Conservation (phyloP, 2,113 vertebrate genomes). For the Centropus bengalensis region DNA sequence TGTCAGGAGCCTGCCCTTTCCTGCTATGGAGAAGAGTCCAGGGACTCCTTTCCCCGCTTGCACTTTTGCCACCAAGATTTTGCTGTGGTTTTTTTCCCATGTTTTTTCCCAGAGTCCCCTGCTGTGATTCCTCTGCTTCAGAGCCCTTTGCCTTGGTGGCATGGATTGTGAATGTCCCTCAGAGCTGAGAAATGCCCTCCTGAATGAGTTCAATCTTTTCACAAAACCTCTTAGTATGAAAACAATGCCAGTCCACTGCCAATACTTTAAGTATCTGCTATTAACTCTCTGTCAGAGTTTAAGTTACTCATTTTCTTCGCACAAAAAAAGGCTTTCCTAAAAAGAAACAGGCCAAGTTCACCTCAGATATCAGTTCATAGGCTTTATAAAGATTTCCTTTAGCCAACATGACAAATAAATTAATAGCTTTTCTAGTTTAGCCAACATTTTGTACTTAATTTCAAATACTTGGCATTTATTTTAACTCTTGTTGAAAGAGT, state of each 20-base stretch:
- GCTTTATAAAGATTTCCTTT: background rate
- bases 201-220: background rate
- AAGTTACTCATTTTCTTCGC: background rate
- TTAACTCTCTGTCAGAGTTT: constrained; percentile 4
- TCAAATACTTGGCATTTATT: constrained; percentile 1
- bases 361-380: background rate
- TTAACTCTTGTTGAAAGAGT: background rate
- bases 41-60: too few species aligned
- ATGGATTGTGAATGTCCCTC: background rate
- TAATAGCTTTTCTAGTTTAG: constrained; percentile 27
- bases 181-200: constrained; percentile 5
- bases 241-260: constrained; percentile 4
- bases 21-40: too few species aligned
- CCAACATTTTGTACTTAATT: background rate
- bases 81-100: too few species aligned
- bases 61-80: too few species aligned
- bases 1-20: too few species aligned
- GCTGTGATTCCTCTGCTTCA: too few species aligned
- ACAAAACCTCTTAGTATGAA: constrained; percentile 23
- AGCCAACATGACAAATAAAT: constrained; percentile 42
- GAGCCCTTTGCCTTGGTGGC: too few species aligned
- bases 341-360: constrained; percentile 14
- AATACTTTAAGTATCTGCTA: constrained; percentile 43
- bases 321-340: constrained; percentile 19
- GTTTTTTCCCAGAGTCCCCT: too few species aligned